A percentile compares a stretch with the other conserved stretches of the same genome.
These are phyloP conservation scores for Numenius phaeopus DNA, from an alignment of 2,797 vertebrate species.

Conservation along the genomic window DNA sequence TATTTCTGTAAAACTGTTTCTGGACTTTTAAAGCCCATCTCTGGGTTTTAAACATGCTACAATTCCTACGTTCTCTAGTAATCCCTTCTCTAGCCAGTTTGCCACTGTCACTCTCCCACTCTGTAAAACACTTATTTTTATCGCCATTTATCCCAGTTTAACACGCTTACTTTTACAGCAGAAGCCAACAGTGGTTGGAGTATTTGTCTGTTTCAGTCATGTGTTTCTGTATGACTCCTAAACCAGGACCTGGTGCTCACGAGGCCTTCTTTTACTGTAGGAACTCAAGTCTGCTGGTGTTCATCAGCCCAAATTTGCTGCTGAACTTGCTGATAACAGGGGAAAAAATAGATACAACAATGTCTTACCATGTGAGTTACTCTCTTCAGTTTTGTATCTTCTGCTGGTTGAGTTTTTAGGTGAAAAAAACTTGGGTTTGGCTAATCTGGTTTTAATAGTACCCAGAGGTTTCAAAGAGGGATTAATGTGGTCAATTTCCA, in stretches of 20 bases:
- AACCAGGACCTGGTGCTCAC: neutral
- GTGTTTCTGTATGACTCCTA: neutral
- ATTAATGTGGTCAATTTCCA: neutral
- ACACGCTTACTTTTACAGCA: neutral
- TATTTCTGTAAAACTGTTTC: neutral
- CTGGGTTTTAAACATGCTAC: neutral
- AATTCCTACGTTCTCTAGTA: neutral
- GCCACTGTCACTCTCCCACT: neutral
- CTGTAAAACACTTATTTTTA: neutral
- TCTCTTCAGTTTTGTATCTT: neutral
- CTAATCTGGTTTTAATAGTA: neutral
- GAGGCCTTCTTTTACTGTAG: constrained; percentile 73
- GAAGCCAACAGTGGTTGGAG: neutral
- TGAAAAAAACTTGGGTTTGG: neutral
- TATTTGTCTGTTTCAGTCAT: neutral
- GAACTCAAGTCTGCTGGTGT: constrained; percentile 89
- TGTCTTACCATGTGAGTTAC: constrained; percentile 92
- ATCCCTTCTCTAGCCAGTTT: neutral
- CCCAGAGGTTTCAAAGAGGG: neutral
- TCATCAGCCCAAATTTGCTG: constrained; percentile 84
- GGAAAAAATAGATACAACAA: constrained; percentile 97
- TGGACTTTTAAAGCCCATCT: neutral
- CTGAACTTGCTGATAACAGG: constrained; percentile 88
- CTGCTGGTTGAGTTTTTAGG: neutral
- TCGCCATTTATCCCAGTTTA: neutral